phyloP scores from a whole-genome alignment of 2,113 vertebrate genomes.

The Burhinus bistriatus region DNA sequence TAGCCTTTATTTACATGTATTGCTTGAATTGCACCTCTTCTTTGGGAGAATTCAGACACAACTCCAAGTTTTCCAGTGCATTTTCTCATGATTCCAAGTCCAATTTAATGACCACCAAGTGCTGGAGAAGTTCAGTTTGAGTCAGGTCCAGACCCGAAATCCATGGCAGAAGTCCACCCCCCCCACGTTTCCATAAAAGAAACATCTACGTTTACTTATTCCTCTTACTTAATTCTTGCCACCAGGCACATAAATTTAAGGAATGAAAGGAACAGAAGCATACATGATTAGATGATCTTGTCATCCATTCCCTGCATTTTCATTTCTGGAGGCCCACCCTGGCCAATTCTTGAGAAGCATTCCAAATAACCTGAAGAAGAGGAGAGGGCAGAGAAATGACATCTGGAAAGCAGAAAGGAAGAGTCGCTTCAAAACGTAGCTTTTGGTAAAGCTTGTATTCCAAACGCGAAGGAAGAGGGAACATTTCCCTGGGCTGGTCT shows the following conservation, averaged over 20 bases:
- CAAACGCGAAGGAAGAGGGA: not conserved
- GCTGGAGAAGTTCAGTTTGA: not conserved
- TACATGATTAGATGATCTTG: not conserved
- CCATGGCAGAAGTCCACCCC: not conserved
- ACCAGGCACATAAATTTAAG: not conserved
- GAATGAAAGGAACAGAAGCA: not conserved
- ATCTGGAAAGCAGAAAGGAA: not conserved
- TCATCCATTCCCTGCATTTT: not conserved
- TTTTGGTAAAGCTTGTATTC: not conserved
- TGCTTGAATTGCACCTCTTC: not conserved
- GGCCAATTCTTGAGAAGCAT: not conserved
- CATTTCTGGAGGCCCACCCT: not conserved
- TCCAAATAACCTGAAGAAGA: not conserved
- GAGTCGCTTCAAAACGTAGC: not conserved
- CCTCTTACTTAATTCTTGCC: not conserved
- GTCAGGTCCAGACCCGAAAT: not conserved
- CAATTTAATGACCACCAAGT: not conserved
- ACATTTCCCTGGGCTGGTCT: not conserved
- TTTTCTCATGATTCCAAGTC: not conserved
- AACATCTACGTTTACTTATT: not conserved
- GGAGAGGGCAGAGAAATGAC: not conserved
- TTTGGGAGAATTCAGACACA: not conserved
- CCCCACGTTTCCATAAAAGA: not conserved
- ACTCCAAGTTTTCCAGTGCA: not conserved
- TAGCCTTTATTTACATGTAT: rapidly evolving